phyloP scores from a whole-genome alignment of 2,113 vertebrate genomes.

The Hippopotamus amphibius region DNA sequence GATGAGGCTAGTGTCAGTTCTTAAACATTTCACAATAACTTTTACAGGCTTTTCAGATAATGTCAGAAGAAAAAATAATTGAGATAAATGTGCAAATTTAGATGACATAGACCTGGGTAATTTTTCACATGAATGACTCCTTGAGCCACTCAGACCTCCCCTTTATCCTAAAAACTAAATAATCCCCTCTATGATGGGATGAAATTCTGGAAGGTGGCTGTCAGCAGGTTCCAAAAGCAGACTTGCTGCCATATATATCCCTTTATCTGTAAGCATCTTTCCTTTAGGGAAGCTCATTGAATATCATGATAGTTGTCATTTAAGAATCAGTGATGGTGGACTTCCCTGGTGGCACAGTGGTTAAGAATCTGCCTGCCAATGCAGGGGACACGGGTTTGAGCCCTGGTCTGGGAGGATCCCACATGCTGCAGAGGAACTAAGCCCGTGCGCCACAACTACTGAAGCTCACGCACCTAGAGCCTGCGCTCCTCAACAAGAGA shows the following conservation, averaged over 20 bases:
- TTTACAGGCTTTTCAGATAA: conserved; percentile 10
- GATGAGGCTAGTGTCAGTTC: neutral
- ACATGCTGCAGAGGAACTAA: too few relatives aligned
- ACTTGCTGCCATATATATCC: neutral
- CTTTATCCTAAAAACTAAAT: conserved; percentile 41
- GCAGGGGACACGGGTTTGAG: too few relatives aligned
- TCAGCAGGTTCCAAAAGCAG: conserved; percentile 54
- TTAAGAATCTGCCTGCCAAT: too few relatives aligned
- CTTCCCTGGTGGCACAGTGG: too few relatives aligned
- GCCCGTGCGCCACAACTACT: too few relatives aligned
- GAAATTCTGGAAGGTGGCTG: conserved; percentile 24
- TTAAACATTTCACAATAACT: neutral
- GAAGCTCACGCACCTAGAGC: too few relatives aligned
- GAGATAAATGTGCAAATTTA: neutral
- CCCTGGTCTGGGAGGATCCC: too few relatives aligned
- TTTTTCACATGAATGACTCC: conserved; percentile 22
- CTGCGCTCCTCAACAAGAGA: too few relatives aligned
- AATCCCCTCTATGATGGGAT: neutral
- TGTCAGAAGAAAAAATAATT: conserved; percentile 2
- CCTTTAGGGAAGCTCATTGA: conserved; percentile 51
- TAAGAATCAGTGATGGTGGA: neutral
- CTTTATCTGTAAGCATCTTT: neutral
- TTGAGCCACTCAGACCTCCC: neutral
- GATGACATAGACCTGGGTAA: neutral
- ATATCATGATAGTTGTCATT: neutral